Base-by-base conservation (phyloP, 1,140 invertebrate genomes). In the Hyles euphorbiae region DNA sequence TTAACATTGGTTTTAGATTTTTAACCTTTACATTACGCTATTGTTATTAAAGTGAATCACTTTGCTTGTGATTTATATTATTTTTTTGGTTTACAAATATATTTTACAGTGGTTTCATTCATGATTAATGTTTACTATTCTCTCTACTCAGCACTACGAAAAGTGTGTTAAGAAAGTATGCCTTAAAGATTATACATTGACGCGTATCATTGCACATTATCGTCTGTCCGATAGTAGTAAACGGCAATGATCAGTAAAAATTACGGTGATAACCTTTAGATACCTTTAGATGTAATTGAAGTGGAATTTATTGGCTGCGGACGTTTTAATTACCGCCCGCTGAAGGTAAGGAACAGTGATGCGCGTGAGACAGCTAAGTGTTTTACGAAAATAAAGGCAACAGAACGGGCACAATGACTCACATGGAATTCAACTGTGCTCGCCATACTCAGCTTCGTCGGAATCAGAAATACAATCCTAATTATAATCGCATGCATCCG, bases 401-500 rank as follows among this genome's bases (percentile, higher is more conserved):
- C 82, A 78, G 75, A 88, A 82, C 81, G 77, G 65, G 86, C 86
- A 86, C 83, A 87, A 88, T 88, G 86, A 87, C 81, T 88, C 86
- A 88, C 78, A 86, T 83, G 85, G 85, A 87, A 88, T 86, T 83
- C 81, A 84, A 73, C 81, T 74, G 74, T 81, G 79, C 79, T 76
- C 81, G 81, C 81, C 78, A 83, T 82, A 85, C 78, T 69, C 73
- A 76, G 83, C 81, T 80, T 87, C 83, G 86, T 83, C 82, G 83
- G 83, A 88, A 88, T 88, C 86, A 88, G 86, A 88, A 88, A 88
- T 88, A 88, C 86, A 87, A 84, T 88, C 83, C 86, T 88, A 88
- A 88, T 88, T 88, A 88, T 88, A 88, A 88, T 88, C 83, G 81
- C 74, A 83, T 78, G 83, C 86, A 88, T 88, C 86, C 83, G 86